These are phyloP conservation scores for Columba livia DNA, from an alignment of 2,113 vertebrate genomes.

Conservation along the genomic window DNA sequence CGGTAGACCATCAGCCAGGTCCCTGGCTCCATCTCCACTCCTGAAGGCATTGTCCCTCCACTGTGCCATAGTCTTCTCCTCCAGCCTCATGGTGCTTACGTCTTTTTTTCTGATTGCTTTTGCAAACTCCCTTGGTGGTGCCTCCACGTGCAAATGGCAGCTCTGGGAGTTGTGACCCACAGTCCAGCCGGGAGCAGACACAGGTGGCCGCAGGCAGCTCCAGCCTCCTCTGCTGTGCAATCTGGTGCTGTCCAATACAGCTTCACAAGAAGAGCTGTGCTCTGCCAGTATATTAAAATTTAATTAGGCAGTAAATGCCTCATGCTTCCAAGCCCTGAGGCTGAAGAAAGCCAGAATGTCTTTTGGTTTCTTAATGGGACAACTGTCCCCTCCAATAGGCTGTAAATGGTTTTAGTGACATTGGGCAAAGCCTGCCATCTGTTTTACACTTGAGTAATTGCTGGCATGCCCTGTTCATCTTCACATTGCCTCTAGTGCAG, in stretches of 20 bases:
- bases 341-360: constrained; percentile 35
- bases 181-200: background rate
- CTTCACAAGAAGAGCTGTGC: background rate
- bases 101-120: background rate
- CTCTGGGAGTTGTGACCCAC: background rate
- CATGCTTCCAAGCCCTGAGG: constrained; percentile 41
- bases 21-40: background rate
- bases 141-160: background rate
- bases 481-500: background rate
- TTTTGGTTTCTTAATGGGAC: constrained; percentile 47
- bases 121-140: background rate
- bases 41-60: background rate
- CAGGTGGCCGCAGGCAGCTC: background rate
- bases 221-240: background rate
- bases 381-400: constrained; percentile 23
- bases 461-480: background rate
- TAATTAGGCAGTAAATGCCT: constrained; percentile 55
- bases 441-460: background rate
- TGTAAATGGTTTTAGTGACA: constrained; percentile 8
- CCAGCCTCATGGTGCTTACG: background rate
- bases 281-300: constrained; percentile 55
- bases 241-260: background rate
- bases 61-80: background rate
- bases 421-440: background rate
- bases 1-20: background rate